Base-by-base conservation (phyloP, 1,140 invertebrate genomes). In the Piezodorus guildinii region DNA sequence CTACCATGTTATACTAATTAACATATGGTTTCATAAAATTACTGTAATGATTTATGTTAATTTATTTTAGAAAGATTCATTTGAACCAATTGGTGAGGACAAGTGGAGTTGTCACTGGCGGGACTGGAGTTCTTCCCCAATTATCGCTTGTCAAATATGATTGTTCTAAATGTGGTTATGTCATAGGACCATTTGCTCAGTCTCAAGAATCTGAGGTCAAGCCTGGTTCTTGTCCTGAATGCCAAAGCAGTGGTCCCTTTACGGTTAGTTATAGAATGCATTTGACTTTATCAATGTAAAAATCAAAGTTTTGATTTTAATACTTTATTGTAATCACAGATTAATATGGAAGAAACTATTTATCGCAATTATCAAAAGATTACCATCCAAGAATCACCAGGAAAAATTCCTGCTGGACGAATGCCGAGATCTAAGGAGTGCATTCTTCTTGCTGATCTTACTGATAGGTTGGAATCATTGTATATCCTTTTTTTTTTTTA, bases 291-390 rank as follows among this genome's bases (percentile, higher is more conserved):
- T 58, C n/a, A n/a, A n/a, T 58, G 8, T 52, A 21, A 19, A 6
- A 39, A 10, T 10, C 9, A 39, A 61, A 19, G 19, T 63, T 39
- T 60, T 52, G 30, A 16, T 45, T 23, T 39, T 21, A 23, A 44
- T 62, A 19, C 8, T 23, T 17, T 30, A 30, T 39, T 70, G 54
- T 65, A 68, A 67, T 77, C 73, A 62, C 68, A 88, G 84, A 84
- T 94, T 9, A 93, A 92, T 72, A 92, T 93, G 90, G 90, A 92
- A 75, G 85, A 98, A 87, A 99, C 96, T 4, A 72, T 99, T 23
- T 99, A 98, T 73, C 85, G 96, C 62, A 99, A 99, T 74, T 99
- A 98, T 73, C 97, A 99, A 77, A 91, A 96, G 72, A 87, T 99
- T 17, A 96, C 94, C 0, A 82, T 99, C 62, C 97, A 99, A 81